Conservation (phyloP, 2,797 vertebrate genomes). For the Megalops cyprinoides region DNA sequence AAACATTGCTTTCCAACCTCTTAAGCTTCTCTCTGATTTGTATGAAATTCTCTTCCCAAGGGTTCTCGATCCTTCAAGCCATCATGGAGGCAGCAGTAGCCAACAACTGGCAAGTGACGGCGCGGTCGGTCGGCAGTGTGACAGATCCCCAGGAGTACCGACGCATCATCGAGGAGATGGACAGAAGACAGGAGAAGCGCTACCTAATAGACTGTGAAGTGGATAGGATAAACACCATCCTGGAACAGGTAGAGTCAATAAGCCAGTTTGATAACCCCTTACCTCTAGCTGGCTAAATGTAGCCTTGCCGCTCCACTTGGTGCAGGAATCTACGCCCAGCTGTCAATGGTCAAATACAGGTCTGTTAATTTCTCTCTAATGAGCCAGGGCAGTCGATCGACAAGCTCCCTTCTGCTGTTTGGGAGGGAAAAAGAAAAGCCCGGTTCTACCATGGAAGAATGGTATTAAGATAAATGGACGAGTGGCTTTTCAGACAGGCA, state of each 20-base stretch:
- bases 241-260: constrained; percentile 88
- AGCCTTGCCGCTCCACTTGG: background rate
- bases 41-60: constrained; percentile 60
- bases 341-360: too few relatives aligned
- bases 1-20: constrained; percentile 37
- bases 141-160: constrained; percentile 93
- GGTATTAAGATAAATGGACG: constrained; percentile 70
- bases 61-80: constrained; percentile 97
- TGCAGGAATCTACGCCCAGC: background rate
- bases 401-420: constrained; percentile 47
- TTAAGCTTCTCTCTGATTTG: constrained; percentile 34
- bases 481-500: constrained; percentile 63
- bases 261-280: constrained; percentile 33
- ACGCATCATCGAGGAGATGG: constrained; percentile 99
- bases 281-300: background rate
- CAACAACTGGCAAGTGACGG: constrained; percentile 99
- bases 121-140: constrained; percentile 93
- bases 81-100: constrained; percentile 99
- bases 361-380: constrained; percentile 65
- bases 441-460: constrained; percentile 61
- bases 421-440: constrained; percentile 53
- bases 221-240: constrained; percentile 93
- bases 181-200: constrained; percentile 96
- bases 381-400: constrained; percentile 54
- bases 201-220: constrained; percentile 98